phyloP scores from a whole-genome alignment of 2,888 invertebrate genomes.

The Beris morrisii region DNA sequence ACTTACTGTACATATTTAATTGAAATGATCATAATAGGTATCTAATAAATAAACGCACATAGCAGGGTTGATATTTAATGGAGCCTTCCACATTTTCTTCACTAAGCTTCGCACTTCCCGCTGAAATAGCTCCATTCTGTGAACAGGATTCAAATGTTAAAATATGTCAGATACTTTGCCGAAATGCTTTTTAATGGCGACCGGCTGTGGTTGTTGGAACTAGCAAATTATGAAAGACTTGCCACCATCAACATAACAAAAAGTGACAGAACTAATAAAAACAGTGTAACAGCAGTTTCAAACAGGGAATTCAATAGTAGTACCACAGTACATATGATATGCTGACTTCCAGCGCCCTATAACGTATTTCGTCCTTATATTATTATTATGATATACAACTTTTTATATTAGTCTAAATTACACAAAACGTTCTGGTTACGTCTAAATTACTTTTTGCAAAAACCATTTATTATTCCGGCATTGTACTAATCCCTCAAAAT shows the following conservation, averaged over 20 bases:
- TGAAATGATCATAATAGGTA: conserved; percentile 33
- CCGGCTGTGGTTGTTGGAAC: conserved; percentile 31
- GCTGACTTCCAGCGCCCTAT: conserved; percentile 17
- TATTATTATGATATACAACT: conserved; percentile 39
- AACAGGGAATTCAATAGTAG: not conserved
- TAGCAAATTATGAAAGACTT: conserved; percentile 4
- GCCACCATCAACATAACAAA: conserved; percentile 31
- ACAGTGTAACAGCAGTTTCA: conserved; percentile 23
- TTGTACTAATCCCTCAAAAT: conserved; percentile 41
- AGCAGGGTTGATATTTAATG: not conserved
- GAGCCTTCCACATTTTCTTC: too few species aligned
- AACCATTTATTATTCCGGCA: conserved; percentile 40
- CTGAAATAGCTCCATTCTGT: too few species aligned
- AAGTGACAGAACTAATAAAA: conserved; percentile 37
- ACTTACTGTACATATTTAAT: conserved; percentile 5
- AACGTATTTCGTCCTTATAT: conserved; percentile 10
- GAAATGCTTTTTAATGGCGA: conserved; percentile 39
- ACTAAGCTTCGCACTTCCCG: too few species aligned
- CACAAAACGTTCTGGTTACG: conserved; percentile 34
- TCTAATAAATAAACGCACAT: conserved; percentile 35
- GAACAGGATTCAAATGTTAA: not conserved
- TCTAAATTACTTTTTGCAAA: conserved; percentile 39
- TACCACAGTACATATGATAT: not conserved
- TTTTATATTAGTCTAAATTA: conserved; percentile 37
- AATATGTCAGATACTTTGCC: conserved; percentile 36